Evolutionary conservation across 2,888 invertebrate genomes (phyloP), one percentile per base, ranked within the genome.

Genomic region (Oeneis ivallda): DNA sequence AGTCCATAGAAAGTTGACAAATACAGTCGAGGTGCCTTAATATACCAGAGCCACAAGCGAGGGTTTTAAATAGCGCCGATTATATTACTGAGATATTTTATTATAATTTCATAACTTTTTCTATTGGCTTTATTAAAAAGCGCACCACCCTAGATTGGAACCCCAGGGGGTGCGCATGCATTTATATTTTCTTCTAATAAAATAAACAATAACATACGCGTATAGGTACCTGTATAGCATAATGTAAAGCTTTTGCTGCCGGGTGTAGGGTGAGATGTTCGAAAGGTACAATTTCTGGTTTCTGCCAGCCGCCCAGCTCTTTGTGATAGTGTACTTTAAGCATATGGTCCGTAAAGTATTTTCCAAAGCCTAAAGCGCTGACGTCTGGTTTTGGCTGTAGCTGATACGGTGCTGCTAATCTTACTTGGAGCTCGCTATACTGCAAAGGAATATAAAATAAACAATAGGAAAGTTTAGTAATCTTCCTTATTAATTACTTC

Each of bases 191-290:
- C n/a, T n/a, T n/a, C n/a, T 37, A 37, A 3, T 0, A 37, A 37
- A 13, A 13, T 11, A 43, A 13, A 43, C 8, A 37, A 37, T 37
- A 37, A 37, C 41, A n/a, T 43, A 37, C 9, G 5, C 7, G 1
- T 37, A n/a, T n/a, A n/a, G n/a, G n/a, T n/a, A 98, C 98, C 94
- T 98, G 98, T 70, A 97, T 93, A n/a, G 98, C 98, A 84, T 99
- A 99, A 84, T 99, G 99, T 45, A 99, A 91, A 52, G 98, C 98
- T 94, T 99, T 99, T 5, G 98, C 96, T 7, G 97, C 99, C 0
- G 99, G 99, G 87, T 99, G 99, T 71, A 99, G 90, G 15, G 94
- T 94, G 65, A 99, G 93, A 84, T 97, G 95, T 86, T 97, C 96
- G 74, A 99, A 93, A 0, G 98, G 98, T 63, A 94, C 94, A 68